Percentiles rank a stretch among this genome's conserved stretches.
Evolutionary conservation across 2,888 invertebrate species (phyloP).

Genomic region (Tuta absoluta): DNA sequence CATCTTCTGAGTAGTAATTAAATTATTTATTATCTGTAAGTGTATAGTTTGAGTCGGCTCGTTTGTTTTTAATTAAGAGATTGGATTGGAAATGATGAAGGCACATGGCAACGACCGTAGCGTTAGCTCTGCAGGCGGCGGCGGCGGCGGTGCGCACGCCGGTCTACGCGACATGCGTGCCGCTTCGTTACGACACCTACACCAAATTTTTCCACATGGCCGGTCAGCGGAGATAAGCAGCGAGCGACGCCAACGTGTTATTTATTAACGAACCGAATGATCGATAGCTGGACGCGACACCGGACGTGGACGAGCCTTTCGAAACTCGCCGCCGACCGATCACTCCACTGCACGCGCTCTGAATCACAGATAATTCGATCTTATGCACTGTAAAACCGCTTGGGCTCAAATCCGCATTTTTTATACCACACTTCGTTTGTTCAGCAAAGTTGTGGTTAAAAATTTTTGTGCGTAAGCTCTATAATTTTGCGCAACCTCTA

Average conservation of each 20-base stretch:
- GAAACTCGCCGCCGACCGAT: conserved; percentile 60
- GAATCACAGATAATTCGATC: conserved; percentile 60
- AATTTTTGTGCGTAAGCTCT: background rate
- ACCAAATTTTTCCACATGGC: conserved; percentile 81
- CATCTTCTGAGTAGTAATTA: conserved; percentile 3
- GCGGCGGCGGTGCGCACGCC: conserved; percentile 53
- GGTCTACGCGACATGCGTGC: conserved; percentile 73
- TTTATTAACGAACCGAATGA: conserved; percentile 82
- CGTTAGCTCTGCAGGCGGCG: conserved; percentile 61
- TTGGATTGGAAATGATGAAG: conserved; percentile 53
- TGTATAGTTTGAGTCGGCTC: conserved; percentile 23
- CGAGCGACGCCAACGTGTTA: conserved; percentile 78
- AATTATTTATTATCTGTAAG: background rate
- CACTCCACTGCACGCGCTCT: conserved; percentile 39
- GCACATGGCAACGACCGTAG: conserved; percentile 64
- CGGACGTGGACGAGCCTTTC: conserved; percentile 76
- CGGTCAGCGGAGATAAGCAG: conserved; percentile 78
- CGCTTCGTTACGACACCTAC: conserved; percentile 80
- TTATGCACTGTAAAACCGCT: conserved; percentile 54
- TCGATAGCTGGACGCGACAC: conserved; percentile 80
- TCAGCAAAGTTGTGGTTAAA: background rate
- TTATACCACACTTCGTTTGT: conserved; percentile 3
- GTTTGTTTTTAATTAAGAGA: conserved; percentile 67
- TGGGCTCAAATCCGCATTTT: conserved; percentile 52
- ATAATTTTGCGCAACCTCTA: background rate